These are phyloP conservation scores for Anarrhichthys ocellatus DNA, from an alignment of 2,113 vertebrate genomes.

Conservation along the genomic window DNA sequence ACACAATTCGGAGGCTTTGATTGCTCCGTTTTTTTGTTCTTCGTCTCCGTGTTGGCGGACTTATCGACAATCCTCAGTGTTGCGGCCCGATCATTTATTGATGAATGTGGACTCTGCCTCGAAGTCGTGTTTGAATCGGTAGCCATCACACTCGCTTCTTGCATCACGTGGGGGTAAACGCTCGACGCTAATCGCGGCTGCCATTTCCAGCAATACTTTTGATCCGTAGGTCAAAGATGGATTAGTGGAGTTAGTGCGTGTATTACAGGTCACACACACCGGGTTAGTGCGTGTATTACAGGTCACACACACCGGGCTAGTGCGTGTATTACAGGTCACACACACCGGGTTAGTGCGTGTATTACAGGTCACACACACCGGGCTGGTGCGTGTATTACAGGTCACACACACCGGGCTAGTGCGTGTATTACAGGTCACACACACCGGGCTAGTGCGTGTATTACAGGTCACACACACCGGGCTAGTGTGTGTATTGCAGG, in stretches of 20 bases:
- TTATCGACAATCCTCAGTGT: slow-evolving; percentile 60
- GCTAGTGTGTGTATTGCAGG: not conserved
- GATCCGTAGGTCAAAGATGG: slow-evolving; percentile 60
- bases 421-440: too few species aligned
- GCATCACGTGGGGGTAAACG: slow-evolving; percentile 35
- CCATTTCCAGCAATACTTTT: slow-evolving; percentile 51
- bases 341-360: too few species aligned
- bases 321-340: too few species aligned
- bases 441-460: too few species aligned
- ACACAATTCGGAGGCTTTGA: not conserved
- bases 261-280: too few species aligned
- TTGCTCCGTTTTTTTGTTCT: not conserved
- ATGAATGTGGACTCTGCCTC: slow-evolving; percentile 35
- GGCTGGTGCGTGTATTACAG: too few species aligned
- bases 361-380: too few species aligned
- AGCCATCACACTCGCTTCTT: slow-evolving; percentile 1
- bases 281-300: too few species aligned
- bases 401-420: too few species aligned
- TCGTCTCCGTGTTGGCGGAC: not conserved
- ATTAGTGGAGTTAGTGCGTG: slow-evolving; percentile 12
- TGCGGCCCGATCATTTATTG: slow-evolving; percentile 48
- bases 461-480: too few species aligned
- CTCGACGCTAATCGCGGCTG: slow-evolving; percentile 20
- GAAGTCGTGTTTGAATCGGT: slow-evolving; percentile 43
- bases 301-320: too few species aligned